Evolutionary conservation across 2,113 vertebrate species (phyloP).

Genomic region (Blennius ocellaris): DNA sequence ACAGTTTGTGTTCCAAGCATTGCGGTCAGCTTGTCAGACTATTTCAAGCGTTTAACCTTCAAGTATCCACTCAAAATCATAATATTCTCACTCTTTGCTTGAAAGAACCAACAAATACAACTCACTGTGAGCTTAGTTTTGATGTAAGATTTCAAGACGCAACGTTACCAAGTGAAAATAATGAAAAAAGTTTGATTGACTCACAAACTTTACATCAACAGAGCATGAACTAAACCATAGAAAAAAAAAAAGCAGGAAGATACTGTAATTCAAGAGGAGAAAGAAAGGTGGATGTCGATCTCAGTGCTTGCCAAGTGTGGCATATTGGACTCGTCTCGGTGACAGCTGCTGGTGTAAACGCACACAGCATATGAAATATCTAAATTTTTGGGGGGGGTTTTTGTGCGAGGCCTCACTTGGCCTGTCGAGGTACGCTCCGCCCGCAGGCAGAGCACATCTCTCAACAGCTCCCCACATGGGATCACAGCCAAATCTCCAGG

Average conservation of each 20-base stretch:
- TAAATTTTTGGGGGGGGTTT: conserved; percentile 5
- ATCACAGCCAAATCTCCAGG: conserved; percentile 27
- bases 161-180: not conserved
- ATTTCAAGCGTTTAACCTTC: too few relatives aligned
- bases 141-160: too few relatives aligned
- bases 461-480: conserved; percentile 19
- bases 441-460: conserved; percentile 31
- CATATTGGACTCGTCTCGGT: conserved; percentile 21
- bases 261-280: conserved; percentile 12
- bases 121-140: too few relatives aligned
- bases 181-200: not conserved
- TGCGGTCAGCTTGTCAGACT: too few relatives aligned
- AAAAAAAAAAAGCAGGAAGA: not conserved
- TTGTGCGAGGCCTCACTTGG: conserved; percentile 44
- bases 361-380: conserved; percentile 37
- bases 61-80: too few relatives aligned
- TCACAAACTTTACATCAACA: conserved; percentile 1
- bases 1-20: too few relatives aligned
- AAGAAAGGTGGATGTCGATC: conserved; percentile 5
- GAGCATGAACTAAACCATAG: not conserved
- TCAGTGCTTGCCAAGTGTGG: conserved; percentile 11
- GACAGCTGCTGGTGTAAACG: conserved; percentile 56
- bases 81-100: too few relatives aligned
- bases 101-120: too few relatives aligned
- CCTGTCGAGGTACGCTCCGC: conserved; percentile 20